Evolutionary conservation across 2,797 vertebrate species (phyloP).

Genomic region (Amblyopsis hoosieri): DNA sequence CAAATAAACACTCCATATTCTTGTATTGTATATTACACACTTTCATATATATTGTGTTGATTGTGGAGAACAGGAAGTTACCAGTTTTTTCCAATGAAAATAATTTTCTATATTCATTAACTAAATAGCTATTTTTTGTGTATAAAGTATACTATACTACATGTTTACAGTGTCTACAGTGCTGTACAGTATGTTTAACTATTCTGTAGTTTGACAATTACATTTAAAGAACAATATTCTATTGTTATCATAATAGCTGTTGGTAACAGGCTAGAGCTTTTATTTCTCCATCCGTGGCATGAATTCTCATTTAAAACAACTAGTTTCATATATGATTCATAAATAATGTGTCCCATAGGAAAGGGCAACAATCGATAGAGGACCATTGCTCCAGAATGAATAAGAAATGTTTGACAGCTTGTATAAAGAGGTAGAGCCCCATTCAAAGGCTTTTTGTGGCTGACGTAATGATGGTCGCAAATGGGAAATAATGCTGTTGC

Average conservation of each 20-base stretch:
- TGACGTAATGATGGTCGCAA: conserved; percentile 5
- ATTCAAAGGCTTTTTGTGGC: conserved; percentile 14
- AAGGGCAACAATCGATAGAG: background rate
- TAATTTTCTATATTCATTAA: too few species aligned
- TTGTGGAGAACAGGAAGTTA: too few species aligned
- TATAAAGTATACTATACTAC: too few species aligned
- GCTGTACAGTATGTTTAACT: too few species aligned
- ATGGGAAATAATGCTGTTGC: conserved; percentile 3
- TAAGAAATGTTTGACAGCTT: conserved; percentile 13
- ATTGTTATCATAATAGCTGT: conserved; percentile 7
- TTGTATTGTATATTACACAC: too few species aligned
- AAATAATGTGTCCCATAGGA: background rate
- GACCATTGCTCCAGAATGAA: background rate
- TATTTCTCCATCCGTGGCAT: conserved; percentile 21
- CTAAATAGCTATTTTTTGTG: too few species aligned
- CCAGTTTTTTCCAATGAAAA: too few species aligned
- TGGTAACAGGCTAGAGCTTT: conserved; percentile 10
- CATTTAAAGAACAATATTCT: background rate
- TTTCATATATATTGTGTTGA: too few species aligned
- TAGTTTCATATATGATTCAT: conserved; percentile 17
- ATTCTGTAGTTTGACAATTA: too few species aligned
- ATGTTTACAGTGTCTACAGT: too few species aligned
- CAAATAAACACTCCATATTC: background rate
- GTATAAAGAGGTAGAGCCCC: conserved; percentile 19
- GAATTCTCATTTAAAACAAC: conserved; percentile 18